A percentile compares a stretch with the other conserved stretches of the same genome.
Conservation (phyloP, 2,113 vertebrate species). For the Gymnocephalus cernua region DNA sequence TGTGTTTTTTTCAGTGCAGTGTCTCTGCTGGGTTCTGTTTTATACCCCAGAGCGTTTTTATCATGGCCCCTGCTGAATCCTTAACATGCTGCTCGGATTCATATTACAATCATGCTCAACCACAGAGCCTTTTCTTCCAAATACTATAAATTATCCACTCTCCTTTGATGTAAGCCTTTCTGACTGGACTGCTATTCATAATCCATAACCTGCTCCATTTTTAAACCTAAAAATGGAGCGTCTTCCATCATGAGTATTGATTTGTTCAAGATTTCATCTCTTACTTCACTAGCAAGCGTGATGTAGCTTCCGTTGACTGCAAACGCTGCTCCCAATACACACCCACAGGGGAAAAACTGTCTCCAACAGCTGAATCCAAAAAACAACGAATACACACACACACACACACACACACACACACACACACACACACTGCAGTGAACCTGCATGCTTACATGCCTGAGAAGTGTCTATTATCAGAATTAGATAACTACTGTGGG, state of each 20-base stretch:
- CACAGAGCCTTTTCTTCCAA: slow-evolving; percentile 33
- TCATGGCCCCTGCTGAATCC: slow-evolving; percentile 47
- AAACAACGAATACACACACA: slow-evolving; percentile 18
- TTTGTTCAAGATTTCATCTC: slow-evolving; percentile 48
- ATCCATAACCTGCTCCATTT: slow-evolving; percentile 44
- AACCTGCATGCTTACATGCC: slow-evolving; percentile 23
- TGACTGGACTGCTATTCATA: slow-evolving; percentile 46
- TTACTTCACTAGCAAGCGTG: slow-evolving; percentile 15
- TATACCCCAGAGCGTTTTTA: slow-evolving; percentile 20
- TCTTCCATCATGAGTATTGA: slow-evolving; percentile 38
- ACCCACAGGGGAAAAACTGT: slow-evolving; percentile 31
- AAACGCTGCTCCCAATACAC: slow-evolving; percentile 35
- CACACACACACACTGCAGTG: slow-evolving; percentile 15
- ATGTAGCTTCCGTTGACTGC: slow-evolving; percentile 33
- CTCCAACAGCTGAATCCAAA: slow-evolving; percentile 24
- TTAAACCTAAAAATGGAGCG: not conserved
- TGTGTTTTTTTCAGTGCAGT: not conserved
- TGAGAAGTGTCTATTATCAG: slow-evolving; percentile 5
- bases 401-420: slow-evolving; percentile 9
- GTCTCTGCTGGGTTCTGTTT: slow-evolving; percentile 26
- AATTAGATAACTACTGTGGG: not conserved
- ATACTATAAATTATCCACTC: slow-evolving; percentile 39
- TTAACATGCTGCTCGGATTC: slow-evolving; percentile 43
- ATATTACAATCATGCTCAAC: slow-evolving; percentile 39
- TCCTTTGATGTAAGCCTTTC: slow-evolving; percentile 39